phyloP scores from a whole-genome alignment of 2,888 invertebrate genomes.

The Diloba caeruleocephala region DNA sequence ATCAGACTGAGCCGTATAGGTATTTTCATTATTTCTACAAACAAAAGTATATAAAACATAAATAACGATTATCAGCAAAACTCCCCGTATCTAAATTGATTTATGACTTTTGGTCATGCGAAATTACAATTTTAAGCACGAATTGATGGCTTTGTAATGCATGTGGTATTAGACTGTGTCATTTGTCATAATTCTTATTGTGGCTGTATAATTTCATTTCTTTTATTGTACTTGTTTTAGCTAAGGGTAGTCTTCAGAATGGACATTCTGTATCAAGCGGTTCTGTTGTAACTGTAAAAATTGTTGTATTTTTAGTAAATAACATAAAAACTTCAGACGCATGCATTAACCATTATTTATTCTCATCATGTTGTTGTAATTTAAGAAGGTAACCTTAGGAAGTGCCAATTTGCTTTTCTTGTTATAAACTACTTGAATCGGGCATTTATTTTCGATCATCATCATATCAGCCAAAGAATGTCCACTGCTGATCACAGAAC shows the following conservation, averaged over 20 bases:
- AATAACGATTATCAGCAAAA: constrained; percentile 50
- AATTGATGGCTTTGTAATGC: constrained; percentile 39
- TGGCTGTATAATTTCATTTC: constrained; percentile 5
- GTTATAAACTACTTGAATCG: too few species aligned
- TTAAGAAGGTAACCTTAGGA: too few species aligned
- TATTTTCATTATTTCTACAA: constrained; percentile 38
- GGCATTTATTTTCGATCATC: too few species aligned
- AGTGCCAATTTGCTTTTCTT: too few species aligned
- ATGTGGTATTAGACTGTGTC: constrained; percentile 27
- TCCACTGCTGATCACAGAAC: too few species aligned
- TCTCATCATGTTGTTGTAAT: not conserved
- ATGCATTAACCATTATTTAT: too few species aligned
- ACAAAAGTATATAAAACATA: constrained; percentile 48
- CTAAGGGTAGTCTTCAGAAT: not conserved
- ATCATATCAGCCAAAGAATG: too few species aligned
- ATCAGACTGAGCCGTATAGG: constrained; percentile 13
- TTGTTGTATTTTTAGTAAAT: too few species aligned
- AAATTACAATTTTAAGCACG: constrained; percentile 50
- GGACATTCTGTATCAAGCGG: too few species aligned
- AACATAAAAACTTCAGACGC: too few species aligned
- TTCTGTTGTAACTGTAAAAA: too few species aligned
- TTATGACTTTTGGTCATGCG: constrained; percentile 52
- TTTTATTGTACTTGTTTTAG: not conserved
- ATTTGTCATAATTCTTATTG: constrained; percentile 23
- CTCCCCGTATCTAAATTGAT: constrained; percentile 50